phyloP scores from a whole-genome alignment of 2,797 vertebrate genomes.

The Cheirogaleus major region DNA sequence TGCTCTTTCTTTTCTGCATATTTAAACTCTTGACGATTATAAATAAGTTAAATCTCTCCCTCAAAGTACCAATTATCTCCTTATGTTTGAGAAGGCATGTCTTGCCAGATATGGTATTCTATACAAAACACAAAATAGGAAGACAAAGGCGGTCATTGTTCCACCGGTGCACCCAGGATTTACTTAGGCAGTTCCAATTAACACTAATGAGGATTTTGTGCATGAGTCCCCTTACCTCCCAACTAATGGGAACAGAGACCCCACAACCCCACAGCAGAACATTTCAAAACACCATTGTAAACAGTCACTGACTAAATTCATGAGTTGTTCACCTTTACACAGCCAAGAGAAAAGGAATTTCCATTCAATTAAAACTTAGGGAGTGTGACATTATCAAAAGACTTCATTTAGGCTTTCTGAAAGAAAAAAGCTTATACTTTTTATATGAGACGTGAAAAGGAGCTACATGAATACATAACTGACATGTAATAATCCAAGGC shows the following conservation, averaged over 20 bases:
- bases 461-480: neutral
- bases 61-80: slow-evolving; percentile 62
- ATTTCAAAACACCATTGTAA: slow-evolving; percentile 28
- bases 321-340: neutral
- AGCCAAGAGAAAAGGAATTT: slow-evolving; percentile 24
- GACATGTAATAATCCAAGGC: neutral
- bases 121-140: slow-evolving; percentile 44
- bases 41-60: slow-evolving; percentile 67
- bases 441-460: neutral
- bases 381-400: neutral
- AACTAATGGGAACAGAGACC: slow-evolving; percentile 55
- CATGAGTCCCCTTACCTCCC: slow-evolving; percentile 50
- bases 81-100: slow-evolving; percentile 50
- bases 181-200: slow-evolving; percentile 71
- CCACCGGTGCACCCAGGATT: neutral
- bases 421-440: neutral
- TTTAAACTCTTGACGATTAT: slow-evolving; percentile 54
- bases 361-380: neutral
- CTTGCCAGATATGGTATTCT: slow-evolving; percentile 56
- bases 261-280: slow-evolving; percentile 59
- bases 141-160: slow-evolving; percentile 63
- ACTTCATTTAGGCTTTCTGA: neutral
- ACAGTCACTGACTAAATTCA: slow-evolving; percentile 4
- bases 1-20: slow-evolving; percentile 53
- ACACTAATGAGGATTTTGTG: slow-evolving; percentile 66